Evolutionary conservation across 1,140 invertebrate genomes (phyloP).

Genomic region (Cardiocondyla obscurior): DNA sequence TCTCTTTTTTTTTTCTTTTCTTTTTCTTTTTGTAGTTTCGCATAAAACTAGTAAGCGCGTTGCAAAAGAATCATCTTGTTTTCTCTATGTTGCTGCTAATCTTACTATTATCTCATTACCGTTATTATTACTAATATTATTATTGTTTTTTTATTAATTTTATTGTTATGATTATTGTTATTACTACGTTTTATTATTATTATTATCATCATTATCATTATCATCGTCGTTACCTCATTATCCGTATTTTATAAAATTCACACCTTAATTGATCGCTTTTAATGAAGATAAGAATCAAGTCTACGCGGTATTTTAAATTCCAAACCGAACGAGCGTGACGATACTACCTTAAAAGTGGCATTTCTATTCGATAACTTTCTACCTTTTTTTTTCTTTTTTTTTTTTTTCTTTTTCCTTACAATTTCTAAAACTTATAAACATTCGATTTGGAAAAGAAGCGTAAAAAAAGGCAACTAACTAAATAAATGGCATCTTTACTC

Average conservation of each 20-base stretch:
- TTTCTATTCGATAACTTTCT: not conserved
- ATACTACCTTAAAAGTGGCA: not conserved
- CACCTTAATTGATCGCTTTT: constrained; percentile 54
- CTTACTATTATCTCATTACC: constrained; percentile 34
- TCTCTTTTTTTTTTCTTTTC: no score
- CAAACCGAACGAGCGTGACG: constrained; percentile 30
- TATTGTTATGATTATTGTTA: constrained; percentile 10
- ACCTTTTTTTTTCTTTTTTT: no score
- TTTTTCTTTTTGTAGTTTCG: constrained; percentile 7
- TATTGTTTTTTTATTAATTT: constrained; percentile 11
- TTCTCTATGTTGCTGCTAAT: constrained; percentile 35
- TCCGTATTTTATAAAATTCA: constrained; percentile 60
- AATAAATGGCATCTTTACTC: not conserved
- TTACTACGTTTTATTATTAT: constrained; percentile 35
- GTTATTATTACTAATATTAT: constrained; percentile 22
- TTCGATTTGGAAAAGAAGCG: not conserved
- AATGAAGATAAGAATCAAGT: constrained; percentile 42
- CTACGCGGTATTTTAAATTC: constrained; percentile 4
- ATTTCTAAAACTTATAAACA: not conserved
- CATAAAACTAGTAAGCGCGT: constrained; percentile 42
- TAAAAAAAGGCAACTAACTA: not conserved
- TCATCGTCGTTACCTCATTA: constrained; percentile 5
- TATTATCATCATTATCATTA: not conserved
- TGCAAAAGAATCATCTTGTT: constrained; percentile 41
- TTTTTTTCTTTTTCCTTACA: not conserved